Conservation (phyloP, 2,797 vertebrate species). For the Alca torda region DNA sequence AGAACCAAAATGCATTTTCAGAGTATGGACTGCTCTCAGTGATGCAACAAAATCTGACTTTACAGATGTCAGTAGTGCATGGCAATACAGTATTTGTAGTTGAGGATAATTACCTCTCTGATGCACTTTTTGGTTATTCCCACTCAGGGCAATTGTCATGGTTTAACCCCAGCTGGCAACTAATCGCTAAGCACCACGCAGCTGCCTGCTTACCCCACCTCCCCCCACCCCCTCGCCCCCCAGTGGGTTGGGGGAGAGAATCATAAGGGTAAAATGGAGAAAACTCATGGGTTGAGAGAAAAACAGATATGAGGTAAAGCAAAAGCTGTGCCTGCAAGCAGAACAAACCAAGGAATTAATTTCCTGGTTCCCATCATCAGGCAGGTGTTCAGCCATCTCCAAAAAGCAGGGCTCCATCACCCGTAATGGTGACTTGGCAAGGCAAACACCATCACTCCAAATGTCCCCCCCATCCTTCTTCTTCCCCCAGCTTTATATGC, state of each 20-base stretch:
- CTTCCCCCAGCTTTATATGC: background rate
- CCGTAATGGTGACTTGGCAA: fast-evolving
- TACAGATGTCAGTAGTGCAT: background rate
- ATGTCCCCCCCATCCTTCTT: fast-evolving
- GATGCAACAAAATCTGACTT: background rate
- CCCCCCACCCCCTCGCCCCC: fast-evolving
- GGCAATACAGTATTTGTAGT: background rate
- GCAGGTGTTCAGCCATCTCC: background rate
- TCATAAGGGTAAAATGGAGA: background rate
- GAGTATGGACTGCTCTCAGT: background rate
- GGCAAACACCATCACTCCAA: fast-evolving
- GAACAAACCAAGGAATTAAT: background rate
- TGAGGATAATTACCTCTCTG: background rate
- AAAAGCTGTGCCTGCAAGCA: fast-evolving
- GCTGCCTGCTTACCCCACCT: fast-evolving
- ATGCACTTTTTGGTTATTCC: background rate
- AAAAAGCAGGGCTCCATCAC: background rate
- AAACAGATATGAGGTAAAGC: background rate
- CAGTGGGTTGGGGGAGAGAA: fast-evolving
- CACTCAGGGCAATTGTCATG: fast-evolving
- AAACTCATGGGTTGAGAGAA: fast-evolving
- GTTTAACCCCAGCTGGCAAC: background rate
- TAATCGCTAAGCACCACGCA: background rate
- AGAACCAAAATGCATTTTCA: background rate
- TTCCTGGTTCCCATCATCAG: fast-evolving